Base-by-base conservation (phyloP, 1,140 invertebrate species). In the Mesaphorura yosii region DNA sequence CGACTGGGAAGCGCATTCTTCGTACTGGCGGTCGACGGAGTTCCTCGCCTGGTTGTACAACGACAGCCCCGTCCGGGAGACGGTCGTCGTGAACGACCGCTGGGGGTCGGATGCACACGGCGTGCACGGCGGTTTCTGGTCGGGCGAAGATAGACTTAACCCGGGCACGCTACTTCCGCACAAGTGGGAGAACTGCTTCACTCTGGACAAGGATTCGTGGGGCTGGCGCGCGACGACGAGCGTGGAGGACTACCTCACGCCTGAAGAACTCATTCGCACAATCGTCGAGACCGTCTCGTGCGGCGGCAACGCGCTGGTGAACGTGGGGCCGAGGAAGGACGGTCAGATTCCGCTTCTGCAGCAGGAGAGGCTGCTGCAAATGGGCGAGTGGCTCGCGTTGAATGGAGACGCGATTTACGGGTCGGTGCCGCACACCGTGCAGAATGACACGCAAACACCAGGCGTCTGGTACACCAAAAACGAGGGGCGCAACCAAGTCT, bases 131-230 rank as follows among this genome's bases (percentile, higher is more conserved):
- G 74, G 72, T 34, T 78, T 69, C 59, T 68, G 69, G 50, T 75
- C 73, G 27, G 76, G 73, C 60, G 23, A 53, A 27, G 76, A 78
- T 59, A 63, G 69, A 34, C 77, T 67, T 53, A 73, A 73, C 54
- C 73, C 76, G 41, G 66, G 64, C 58, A 51, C 6, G 17, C 64
- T 67, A 1, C 76, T 80, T 60, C 45, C 69, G 2, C 84, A 86
- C 56, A 92, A 93, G 68, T 93, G 87, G 87, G 88, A 93, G 69
- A 91, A 91, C 68, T 82, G 81, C 12, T 87, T 95, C 75, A 92
- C 90, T 0, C 70, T 97, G 38, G 93, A 97, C 65, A 79, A 73
- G 56, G 65, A 73, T n/a, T 92, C 89, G 0, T 98, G 93, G 90
- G 89, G 88, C 5, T 89, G 78, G 66, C 71, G 88, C 38, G 76